phyloP scores from a whole-genome alignment of 2,888 invertebrate genomes.

The Bombylius discolor region DNA sequence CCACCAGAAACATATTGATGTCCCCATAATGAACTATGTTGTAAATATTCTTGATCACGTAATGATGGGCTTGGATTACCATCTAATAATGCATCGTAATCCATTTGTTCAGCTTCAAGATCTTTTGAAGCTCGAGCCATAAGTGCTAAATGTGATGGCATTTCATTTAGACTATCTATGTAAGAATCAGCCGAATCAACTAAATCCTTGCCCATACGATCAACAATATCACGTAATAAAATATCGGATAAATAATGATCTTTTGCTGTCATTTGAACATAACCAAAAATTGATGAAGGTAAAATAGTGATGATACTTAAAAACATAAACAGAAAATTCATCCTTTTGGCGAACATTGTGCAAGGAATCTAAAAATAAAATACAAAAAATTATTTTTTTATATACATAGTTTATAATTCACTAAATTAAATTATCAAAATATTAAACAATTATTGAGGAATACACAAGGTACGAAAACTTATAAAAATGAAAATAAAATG shows the following conservation, averaged over 20 bases:
- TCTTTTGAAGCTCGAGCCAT: conserved; percentile 45
- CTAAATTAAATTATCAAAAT: no score
- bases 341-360: no score
- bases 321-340: no score
- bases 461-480: no score
- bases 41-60: conserved; percentile 76
- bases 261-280: conserved; percentile 27
- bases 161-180: conserved; percentile 29
- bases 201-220: conserved; percentile 64
- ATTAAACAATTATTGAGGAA: no score
- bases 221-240: conserved; percentile 61
- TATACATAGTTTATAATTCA: no score
- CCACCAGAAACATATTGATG: conserved; percentile 66
- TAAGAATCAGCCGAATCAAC: conserved; percentile 47
- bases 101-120: conserved; percentile 48
- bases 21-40: conserved; percentile 64
- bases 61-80: conserved; percentile 63
- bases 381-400: no score
- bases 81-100: conserved; percentile 59
- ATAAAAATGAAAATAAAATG: no score
- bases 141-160: conserved; percentile 29
- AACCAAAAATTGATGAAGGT: conserved; percentile 1
- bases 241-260: conserved; percentile 56
- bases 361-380: no score
- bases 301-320: no score